Evolutionary conservation across 1,140 invertebrate genomes (phyloP).

Genomic region (Hypsibius dujardini): DNA sequence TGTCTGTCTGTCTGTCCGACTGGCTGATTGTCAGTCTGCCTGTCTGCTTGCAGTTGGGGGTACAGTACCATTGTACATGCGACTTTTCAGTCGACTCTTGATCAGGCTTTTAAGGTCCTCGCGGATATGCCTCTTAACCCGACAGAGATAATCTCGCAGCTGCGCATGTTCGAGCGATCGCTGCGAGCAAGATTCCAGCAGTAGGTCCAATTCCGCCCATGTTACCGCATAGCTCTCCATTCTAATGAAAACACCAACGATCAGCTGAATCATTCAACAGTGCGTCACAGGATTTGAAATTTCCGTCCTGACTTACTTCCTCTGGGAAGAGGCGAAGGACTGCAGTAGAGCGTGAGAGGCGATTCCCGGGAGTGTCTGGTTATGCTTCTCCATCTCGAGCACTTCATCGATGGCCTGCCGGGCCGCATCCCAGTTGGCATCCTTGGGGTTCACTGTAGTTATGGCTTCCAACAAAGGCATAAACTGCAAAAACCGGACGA

Average conservation of each 20-base stretch:
- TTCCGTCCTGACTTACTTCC: background rate
- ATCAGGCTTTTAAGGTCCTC: background rate
- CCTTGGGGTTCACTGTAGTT: background rate
- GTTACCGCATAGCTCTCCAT: background rate
- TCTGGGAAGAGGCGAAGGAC: background rate
- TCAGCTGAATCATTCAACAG: background rate
- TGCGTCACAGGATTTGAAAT: background rate
- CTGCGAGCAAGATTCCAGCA: background rate
- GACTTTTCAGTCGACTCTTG: background rate
- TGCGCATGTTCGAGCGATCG: background rate
- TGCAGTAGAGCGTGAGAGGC: background rate
- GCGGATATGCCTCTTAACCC: background rate
- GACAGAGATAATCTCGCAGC: background rate
- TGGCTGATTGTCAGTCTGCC: too few species aligned
- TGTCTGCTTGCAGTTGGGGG: too few species aligned
- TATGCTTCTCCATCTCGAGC: background rate
- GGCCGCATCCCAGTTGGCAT: background rate
- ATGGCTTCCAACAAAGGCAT: background rate
- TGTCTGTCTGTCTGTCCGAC: too few species aligned
- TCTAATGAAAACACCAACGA: background rate
- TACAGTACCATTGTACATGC: background rate
- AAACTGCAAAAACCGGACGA: background rate
- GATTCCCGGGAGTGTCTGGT: background rate
- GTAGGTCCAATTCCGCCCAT: slow-evolving; percentile 4
- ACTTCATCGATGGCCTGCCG: slow-evolving; percentile 9